Conservation (phyloP, 2,888 invertebrate genomes). For the Cyclophora albipunctata region DNA sequence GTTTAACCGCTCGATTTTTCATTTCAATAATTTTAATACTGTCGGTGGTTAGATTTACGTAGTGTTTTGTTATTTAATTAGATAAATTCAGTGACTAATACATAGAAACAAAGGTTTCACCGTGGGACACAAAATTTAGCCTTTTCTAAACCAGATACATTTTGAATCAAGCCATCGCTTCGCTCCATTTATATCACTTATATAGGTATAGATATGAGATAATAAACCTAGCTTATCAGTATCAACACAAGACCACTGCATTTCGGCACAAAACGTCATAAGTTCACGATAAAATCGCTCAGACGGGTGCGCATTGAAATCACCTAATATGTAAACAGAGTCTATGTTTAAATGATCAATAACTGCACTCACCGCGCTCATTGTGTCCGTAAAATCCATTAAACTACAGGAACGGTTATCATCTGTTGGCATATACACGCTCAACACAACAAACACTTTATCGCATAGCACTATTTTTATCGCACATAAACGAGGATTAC, state of each 20-base stretch:
- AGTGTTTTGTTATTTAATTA: no score
- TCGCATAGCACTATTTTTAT: background rate
- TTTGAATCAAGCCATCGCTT: no score
- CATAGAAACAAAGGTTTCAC: no score
- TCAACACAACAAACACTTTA: background rate
- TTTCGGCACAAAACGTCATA: slow-evolving; percentile 6
- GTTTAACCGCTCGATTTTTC: no score
- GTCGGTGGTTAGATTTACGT: no score
- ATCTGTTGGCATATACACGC: slow-evolving; percentile 11
- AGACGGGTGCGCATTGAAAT: slow-evolving; percentile 11
- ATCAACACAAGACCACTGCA: slow-evolving; percentile 9
- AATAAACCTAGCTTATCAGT: slow-evolving; percentile 2
- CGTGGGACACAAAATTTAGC: no score
- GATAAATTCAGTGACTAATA: no score
- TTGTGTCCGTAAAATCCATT: slow-evolving; percentile 3
- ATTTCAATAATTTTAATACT: no score
- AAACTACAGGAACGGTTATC: no score
- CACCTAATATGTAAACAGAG: slow-evolving; percentile 9
- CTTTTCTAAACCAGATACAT: no score
- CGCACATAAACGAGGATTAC: slow-evolving; percentile 3
- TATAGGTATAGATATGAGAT: no score
- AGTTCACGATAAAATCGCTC: slow-evolving; percentile 9
- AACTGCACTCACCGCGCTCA: slow-evolving; percentile 4
- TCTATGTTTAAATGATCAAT: slow-evolving; percentile 3
- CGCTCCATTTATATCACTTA: no score